Conservation (phyloP, 2,113 vertebrate genomes). For the Dasyurus viverrinus region DNA sequence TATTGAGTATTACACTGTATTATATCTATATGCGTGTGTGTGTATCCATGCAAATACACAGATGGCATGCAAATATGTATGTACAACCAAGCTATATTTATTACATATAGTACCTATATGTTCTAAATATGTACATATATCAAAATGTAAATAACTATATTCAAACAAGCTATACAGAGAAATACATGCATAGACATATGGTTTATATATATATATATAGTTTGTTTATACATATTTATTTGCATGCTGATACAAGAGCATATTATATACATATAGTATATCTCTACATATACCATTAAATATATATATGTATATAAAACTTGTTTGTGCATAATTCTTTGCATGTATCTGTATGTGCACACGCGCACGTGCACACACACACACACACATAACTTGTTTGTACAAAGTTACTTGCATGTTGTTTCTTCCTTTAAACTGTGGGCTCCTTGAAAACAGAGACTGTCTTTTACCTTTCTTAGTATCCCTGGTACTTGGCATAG, state of each 20-base stretch:
- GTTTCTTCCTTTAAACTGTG: not conserved
- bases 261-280: not conserved
- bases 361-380: no score
- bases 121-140: no score
- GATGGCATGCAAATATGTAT: no score
- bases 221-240: not conserved
- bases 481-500: not conserved
- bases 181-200: not conserved
- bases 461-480: not conserved
- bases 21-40: not conserved
- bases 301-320: not conserved
- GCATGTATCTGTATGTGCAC: not conserved
- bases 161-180: not conserved
- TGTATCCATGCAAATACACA: not conserved
- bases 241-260: not conserved
- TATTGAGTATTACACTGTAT: not conserved
- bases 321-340: not conserved
- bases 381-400: not conserved
- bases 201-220: not conserved
- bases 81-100: no score
- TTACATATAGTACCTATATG: no score
- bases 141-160: not conserved
- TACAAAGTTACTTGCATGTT: not conserved
- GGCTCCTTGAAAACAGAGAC: not conserved
- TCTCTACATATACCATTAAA: not conserved